phyloP scores from a whole-genome alignment of 2,113 vertebrate species.

The Cygnus atratus region DNA sequence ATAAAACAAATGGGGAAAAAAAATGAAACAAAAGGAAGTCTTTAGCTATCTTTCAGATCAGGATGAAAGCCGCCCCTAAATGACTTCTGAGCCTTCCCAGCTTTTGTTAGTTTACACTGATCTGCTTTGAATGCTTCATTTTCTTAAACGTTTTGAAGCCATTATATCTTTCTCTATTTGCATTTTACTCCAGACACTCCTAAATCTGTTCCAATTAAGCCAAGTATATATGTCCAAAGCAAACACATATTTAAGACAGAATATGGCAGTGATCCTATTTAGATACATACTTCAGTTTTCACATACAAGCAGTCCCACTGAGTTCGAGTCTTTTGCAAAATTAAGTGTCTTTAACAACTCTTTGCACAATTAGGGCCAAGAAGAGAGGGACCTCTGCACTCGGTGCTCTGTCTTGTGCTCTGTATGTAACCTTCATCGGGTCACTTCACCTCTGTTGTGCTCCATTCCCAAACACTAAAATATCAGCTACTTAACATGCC shows the following conservation, averaged over 20 bases:
- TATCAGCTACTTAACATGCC: neutral
- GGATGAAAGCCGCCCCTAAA: neutral
- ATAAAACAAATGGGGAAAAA: neutral
- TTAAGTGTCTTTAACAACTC: neutral
- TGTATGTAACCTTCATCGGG: neutral
- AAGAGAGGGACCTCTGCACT: neutral
- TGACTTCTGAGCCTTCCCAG: neutral
- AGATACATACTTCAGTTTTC: neutral
- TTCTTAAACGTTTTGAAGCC: neutral
- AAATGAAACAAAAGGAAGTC: neutral
- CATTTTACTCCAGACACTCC: neutral
- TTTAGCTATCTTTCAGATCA: neutral
- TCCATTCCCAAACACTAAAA: neutral
- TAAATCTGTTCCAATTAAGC: neutral
- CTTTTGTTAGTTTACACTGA: neutral
- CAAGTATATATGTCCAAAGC: slow-evolving; percentile 6
- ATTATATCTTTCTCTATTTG: neutral
- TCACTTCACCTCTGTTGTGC: neutral
- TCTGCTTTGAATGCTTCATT: neutral
- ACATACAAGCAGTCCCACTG: neutral
- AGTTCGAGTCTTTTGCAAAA: neutral
- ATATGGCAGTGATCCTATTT: neutral
- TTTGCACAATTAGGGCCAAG: neutral
- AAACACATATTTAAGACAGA: neutral
- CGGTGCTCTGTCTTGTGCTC: neutral